phyloP scores from a whole-genome alignment of 2,888 invertebrate genomes.

The Drosophila paucipuncta region DNA sequence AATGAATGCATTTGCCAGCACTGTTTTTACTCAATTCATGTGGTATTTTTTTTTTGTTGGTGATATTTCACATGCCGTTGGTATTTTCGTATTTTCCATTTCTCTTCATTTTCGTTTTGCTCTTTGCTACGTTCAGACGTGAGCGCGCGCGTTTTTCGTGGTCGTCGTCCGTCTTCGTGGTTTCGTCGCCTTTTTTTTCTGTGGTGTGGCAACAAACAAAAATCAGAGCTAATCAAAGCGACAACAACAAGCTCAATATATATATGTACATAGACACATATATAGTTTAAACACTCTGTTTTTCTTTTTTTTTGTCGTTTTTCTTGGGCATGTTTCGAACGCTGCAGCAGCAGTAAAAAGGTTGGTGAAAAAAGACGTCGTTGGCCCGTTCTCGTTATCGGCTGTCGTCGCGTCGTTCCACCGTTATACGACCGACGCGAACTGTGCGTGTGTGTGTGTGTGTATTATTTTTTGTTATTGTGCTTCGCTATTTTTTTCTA shows the following conservation, averaged over 20 bases:
- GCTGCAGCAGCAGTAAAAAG: constrained; percentile 53
- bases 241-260: constrained; percentile 29
- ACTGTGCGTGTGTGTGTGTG: constrained; percentile 31
- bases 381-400: constrained; percentile 61
- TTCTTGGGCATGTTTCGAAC: constrained; percentile 57
- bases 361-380: constrained; percentile 59
- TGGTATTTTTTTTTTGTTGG: constrained; percentile 38
- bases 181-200: constrained; percentile 43
- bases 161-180: constrained; percentile 40
- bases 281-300: constrained; percentile 20
- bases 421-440: constrained; percentile 56
- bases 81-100: constrained; percentile 58
- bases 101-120: constrained; percentile 65
- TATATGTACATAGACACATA: constrained; percentile 19
- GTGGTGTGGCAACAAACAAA: constrained; percentile 51
- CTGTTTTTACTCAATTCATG: constrained; percentile 22
- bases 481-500: constrained; percentile 40
- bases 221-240: constrained; percentile 20
- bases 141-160: constrained; percentile 58
- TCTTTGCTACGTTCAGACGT: constrained; percentile 60
- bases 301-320: constrained; percentile 37
- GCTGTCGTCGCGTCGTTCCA: constrained; percentile 53
- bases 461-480: constrained; percentile 65
- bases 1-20: constrained; percentile 29
- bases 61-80: constrained; percentile 35